Evolutionary conservation across 2,888 invertebrate genomes (phyloP).

Genomic region (Pediacus dermestoides): DNA sequence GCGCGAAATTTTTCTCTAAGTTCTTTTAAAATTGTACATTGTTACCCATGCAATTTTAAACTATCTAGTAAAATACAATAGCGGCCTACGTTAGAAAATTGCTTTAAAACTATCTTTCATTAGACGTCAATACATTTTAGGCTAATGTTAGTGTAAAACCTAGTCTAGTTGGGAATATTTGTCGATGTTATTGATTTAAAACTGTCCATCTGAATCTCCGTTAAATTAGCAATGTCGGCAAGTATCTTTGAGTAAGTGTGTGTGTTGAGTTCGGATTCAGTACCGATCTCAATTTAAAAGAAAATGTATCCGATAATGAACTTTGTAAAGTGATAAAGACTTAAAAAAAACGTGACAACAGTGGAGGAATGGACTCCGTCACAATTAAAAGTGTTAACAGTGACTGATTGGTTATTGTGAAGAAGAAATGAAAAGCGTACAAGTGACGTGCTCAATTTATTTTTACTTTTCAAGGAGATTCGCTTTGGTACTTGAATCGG

Average conservation of each 20-base stretch:
- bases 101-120: constrained; percentile 16
- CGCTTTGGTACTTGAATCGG: constrained; percentile 2
- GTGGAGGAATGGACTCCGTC: too few relatives aligned
- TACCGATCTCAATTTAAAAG: constrained; percentile 1
- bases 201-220: constrained; percentile 20
- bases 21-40: constrained; percentile 23
- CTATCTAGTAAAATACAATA: constrained; percentile 13
- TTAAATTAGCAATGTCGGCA: neutral
- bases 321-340: neutral
- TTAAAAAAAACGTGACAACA: constrained; percentile 1
- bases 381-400: constrained; percentile 7
- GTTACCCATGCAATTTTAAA: constrained; percentile 31
- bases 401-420: constrained; percentile 6
- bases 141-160: too few relatives aligned
- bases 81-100: constrained; percentile 12
- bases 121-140: too few relatives aligned
- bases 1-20: too few relatives aligned
- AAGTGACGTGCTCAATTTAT: constrained; percentile 8
- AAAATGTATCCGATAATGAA: neutral
- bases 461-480: constrained; percentile 4
- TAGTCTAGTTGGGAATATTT: too few relatives aligned
- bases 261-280: constrained; percentile 4
- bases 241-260: neutral
- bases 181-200: too few relatives aligned
- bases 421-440: neutral